Evolutionary conservation across 1,140 invertebrate species (phyloP).

Genomic region (Asobara japonica): DNA sequence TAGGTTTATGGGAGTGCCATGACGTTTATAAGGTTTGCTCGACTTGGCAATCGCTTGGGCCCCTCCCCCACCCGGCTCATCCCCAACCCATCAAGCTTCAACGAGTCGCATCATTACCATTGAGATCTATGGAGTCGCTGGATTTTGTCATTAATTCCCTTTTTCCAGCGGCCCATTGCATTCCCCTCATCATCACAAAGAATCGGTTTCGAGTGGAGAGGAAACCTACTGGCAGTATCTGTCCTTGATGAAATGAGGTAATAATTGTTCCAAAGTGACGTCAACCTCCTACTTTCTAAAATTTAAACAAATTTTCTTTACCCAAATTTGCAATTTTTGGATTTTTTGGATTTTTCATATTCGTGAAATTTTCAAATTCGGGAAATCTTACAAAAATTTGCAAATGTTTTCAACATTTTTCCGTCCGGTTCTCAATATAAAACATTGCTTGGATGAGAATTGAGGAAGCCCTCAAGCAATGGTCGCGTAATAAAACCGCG

Average conservation of each 20-base stretch:
- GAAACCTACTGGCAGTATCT: not conserved
- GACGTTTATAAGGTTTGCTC: conserved; percentile 58
- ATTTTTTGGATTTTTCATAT: too few species aligned
- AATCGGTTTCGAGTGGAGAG: not conserved
- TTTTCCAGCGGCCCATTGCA: conserved; percentile 32
- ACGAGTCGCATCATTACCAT: conserved; percentile 50
- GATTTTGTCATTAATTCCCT: conserved; percentile 48
- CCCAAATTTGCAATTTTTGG: too few species aligned
- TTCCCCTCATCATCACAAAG: not conserved
- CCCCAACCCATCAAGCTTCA: not conserved
- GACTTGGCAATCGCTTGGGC: conserved; percentile 44
- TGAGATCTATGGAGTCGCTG: conserved; percentile 47
- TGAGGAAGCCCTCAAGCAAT: too few species aligned
- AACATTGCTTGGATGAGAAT: too few species aligned
- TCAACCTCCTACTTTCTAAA: too few species aligned
- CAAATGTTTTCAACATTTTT: too few species aligned
- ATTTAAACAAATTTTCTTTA: too few species aligned
- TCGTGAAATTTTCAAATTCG: too few species aligned
- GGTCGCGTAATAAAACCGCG: too few species aligned
- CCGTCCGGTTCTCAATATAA: too few species aligned
- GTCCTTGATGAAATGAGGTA: not conserved
- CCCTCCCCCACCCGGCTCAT: not conserved
- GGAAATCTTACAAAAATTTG: too few species aligned
- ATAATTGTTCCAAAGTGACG: too few species aligned
- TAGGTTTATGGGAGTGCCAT: conserved; percentile 53